A percentile compares a stretch with the other conserved stretches of the same genome.
phyloP scores from a whole-genome alignment of 2,113 vertebrate species.

The Xenopus tropicalis region UCB_Xtro_10.0 CM004448.2:52292001-52292500 shows the following conservation, averaged over 20 bases:
- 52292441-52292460: too few relatives aligned
- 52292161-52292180: neutral
- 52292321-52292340: conserved; percentile 14
- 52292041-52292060: too few relatives aligned
- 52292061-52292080: too few relatives aligned
- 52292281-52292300: conserved; percentile 5
- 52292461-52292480: too few relatives aligned
- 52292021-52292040: too few relatives aligned
- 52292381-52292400: neutral
- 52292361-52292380: conserved; percentile 3
- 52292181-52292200: neutral
- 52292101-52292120: neutral
- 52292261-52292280: conserved; percentile 14
- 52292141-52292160: neutral
- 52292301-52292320: conserved; percentile 23
- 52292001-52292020: too few relatives aligned
- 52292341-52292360: conserved; percentile 15
- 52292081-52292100: too few relatives aligned
- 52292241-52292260: conserved; percentile 5
- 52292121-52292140: neutral
- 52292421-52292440: too few relatives aligned
- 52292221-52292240: conserved; percentile 6
- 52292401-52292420: too few relatives aligned
- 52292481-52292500: too few relatives aligned
- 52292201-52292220: neutral